Percentiles rank a stretch among this genome's conserved stretches.
Conservation (phyloP, 2,113 vertebrate genomes). For the Cottus gobio region DNA sequence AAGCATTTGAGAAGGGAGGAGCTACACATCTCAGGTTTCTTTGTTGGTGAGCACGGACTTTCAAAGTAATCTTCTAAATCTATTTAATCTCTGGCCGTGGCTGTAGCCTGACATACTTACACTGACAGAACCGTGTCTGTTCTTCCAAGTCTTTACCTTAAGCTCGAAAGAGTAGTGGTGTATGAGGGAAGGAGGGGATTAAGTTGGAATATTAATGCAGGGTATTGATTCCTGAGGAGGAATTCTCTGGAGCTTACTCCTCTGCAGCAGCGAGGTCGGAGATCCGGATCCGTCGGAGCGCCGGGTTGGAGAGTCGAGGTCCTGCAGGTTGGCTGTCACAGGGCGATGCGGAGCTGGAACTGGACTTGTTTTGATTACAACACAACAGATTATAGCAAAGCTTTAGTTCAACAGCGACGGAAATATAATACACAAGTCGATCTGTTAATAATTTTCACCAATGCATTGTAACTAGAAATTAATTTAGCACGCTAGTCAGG, state of each 20-base stretch:
- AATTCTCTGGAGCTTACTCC: not conserved
- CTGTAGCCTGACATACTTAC: not conserved
- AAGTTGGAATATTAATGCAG: slow-evolving; percentile 24
- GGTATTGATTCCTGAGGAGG: slow-evolving; percentile 18
- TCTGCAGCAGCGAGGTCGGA: not conserved
- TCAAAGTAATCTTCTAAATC: slow-evolving; percentile 52
- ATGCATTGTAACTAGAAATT: not conserved
- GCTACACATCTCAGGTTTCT: slow-evolving; percentile 9
- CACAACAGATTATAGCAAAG: slow-evolving; percentile 38
- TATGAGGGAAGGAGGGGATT: not conserved
- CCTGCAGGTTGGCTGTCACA: not conserved
- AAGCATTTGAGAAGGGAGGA: slow-evolving; percentile 11
- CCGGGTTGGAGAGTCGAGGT: not conserved
- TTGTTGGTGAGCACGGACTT: slow-evolving; percentile 24
- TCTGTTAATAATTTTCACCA: slow-evolving; percentile 12
- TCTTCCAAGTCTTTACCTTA: not conserved
- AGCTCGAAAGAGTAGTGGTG: not conserved
- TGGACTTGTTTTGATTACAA: not conserved
- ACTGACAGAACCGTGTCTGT: not conserved
- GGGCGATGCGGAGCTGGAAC: not conserved
- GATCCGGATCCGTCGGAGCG: not conserved
- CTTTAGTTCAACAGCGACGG: not conserved
- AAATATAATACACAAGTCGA: not conserved
- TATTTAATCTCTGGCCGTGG: slow-evolving; percentile 44
- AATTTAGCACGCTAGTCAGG: not conserved